Evolutionary conservation across 2,113 vertebrate species (phyloP).

Genomic region (Pachypanchax playfairii): DNA sequence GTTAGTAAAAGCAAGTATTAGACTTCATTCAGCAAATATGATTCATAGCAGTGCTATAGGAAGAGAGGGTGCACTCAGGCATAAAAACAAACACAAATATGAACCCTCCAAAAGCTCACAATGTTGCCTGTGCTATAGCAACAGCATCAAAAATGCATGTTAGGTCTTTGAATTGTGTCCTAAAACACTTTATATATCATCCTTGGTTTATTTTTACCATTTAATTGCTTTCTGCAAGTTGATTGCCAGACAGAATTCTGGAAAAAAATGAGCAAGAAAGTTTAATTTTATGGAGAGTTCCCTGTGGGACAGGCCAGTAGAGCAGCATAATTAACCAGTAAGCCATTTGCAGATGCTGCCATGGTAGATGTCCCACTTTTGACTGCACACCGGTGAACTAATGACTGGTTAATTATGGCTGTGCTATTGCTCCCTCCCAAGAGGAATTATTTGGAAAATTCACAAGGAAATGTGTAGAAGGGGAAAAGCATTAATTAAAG

Average conservation of each 20-base stretch:
- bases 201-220: background rate
- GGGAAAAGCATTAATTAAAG: constrained; percentile 36
- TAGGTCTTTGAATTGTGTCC: too few relatives aligned
- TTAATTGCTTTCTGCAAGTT: background rate
- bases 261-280: background rate
- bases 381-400: constrained; percentile 49
- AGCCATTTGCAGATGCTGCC: constrained; percentile 42
- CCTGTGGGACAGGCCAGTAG: constrained; percentile 23
- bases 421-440: constrained; percentile 19
- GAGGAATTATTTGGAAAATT: constrained; percentile 47
- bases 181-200: too few relatives aligned
- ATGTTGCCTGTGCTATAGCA: too few relatives aligned
- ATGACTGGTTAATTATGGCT: constrained; percentile 57
- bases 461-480: constrained; percentile 17
- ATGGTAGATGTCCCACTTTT: constrained; percentile 55
- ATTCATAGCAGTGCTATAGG: too few relatives aligned
- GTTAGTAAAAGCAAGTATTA: too few relatives aligned
- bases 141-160: too few relatives aligned
- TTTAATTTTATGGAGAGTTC: constrained; percentile 38
- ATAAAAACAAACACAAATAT: too few relatives aligned
- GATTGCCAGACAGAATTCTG: constrained; percentile 7
- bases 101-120: too few relatives aligned
- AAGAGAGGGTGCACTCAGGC: too few relatives aligned
- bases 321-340: constrained; percentile 55
- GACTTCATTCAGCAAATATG: too few relatives aligned